Evolutionary conservation across 1,140 invertebrate species (phyloP).

Genomic region (Globodera ellingtonae): DNA sequence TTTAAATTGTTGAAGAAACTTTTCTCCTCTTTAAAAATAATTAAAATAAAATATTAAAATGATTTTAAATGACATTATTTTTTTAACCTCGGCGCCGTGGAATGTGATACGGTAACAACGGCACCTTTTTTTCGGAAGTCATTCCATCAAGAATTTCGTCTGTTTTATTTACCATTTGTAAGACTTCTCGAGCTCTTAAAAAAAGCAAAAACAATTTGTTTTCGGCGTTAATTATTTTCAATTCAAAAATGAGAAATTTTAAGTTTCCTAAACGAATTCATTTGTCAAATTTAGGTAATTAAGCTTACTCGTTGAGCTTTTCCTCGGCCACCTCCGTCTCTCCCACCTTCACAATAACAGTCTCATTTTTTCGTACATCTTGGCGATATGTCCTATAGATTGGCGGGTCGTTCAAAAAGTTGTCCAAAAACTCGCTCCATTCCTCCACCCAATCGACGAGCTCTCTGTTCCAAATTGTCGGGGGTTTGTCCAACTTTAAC

Average conservation of each 20-base stretch:
- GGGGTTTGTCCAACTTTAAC: not conserved
- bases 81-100: not conserved
- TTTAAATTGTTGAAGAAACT: not conserved
- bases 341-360: too few relatives aligned
- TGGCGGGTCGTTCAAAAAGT: not conserved
- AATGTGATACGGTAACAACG: not conserved
- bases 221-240: too few relatives aligned
- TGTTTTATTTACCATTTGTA: not conserved
- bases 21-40: not conserved
- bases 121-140: not conserved
- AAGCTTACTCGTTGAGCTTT: too few relatives aligned
- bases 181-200: not conserved
- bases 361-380: not conserved
- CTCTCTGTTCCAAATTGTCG: not conserved
- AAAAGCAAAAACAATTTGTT: not conserved
- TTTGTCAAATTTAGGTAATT: too few relatives aligned
- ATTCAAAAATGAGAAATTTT: too few relatives aligned
- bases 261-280: too few relatives aligned
- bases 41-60: not conserved
- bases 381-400: not conserved
- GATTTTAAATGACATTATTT: not conserved
- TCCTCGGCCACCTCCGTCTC: too few relatives aligned
- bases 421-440: not conserved
- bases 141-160: not conserved
- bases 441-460: not conserved